Evolutionary conservation across 2,888 invertebrate species (phyloP).

Genomic region (Xestia ashworthii): DNA sequence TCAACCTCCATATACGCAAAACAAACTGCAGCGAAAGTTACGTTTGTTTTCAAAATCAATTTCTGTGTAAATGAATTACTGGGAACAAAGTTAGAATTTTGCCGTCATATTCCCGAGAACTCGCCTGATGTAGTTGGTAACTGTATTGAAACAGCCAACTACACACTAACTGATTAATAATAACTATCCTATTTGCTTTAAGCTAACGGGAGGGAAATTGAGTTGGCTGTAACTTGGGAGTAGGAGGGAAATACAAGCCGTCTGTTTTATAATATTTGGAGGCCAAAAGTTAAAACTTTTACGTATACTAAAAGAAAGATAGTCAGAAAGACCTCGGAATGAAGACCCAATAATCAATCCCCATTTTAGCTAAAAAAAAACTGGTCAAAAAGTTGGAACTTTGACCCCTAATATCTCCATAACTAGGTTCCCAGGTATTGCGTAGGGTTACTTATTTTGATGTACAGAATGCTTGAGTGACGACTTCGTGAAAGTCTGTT

Average conservation of each 20-base stretch:
- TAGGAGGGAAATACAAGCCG: not conserved
- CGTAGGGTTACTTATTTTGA: no score
- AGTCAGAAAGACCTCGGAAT: not conserved
- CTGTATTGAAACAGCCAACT: slow-evolving; percentile 50
- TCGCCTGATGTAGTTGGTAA: slow-evolving; percentile 37
- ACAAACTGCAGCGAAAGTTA: slow-evolving; percentile 34
- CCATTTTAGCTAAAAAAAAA: no score
- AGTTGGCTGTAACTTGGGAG: slow-evolving; percentile 8
- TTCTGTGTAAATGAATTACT: slow-evolving; percentile 38
- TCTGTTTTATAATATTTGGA: not conserved
- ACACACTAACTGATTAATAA: slow-evolving; percentile 44
- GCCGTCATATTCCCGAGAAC: slow-evolving; percentile 38
- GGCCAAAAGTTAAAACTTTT: not conserved
- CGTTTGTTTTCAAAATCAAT: slow-evolving; percentile 51
- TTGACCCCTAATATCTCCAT: no score
- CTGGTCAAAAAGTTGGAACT: no score
- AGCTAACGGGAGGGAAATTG: slow-evolving; percentile 23
- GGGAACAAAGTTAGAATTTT: slow-evolving; percentile 34
- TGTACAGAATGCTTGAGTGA: no score
- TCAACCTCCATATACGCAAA: not conserved
- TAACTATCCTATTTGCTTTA: slow-evolving; percentile 36
- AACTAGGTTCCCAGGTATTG: no score
- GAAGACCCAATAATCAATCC: no score
- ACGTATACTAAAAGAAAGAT: not conserved
- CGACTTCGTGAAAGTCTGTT: no score